Evolutionary conservation across 2,888 invertebrate species (phyloP).

Genomic region (Allygus modestus): DNA sequence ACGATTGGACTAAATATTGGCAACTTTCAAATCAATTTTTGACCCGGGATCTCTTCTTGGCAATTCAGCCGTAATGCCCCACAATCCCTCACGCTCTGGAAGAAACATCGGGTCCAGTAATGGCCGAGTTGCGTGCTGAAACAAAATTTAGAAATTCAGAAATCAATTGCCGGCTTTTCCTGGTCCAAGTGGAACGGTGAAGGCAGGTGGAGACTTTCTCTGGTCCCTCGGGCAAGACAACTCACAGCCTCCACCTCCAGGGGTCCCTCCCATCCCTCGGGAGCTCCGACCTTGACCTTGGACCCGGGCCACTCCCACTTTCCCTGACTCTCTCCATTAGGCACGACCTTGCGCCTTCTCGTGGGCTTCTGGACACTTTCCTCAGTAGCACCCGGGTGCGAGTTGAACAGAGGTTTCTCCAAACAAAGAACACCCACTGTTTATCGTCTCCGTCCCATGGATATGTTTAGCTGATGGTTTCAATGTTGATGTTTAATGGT

Average conservation of each 20-base stretch:
- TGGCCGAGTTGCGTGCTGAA: too few species aligned
- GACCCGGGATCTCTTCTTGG: background rate
- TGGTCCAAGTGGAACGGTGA: too few species aligned
- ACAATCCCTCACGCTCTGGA: too few species aligned
- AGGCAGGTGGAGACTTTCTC: too few species aligned
- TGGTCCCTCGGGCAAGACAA: too few species aligned
- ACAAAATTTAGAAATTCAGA: too few species aligned
- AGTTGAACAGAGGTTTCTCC: conserved; percentile 1
- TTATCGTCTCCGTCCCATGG: background rate
- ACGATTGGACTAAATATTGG: too few species aligned
- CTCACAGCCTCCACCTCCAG: too few species aligned
- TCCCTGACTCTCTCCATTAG: conserved; percentile 32
- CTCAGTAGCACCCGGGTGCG: background rate
- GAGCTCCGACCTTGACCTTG: conserved; percentile 25
- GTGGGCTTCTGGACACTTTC: background rate
- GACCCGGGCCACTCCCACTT: conserved; percentile 19
- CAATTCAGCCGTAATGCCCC: background rate
- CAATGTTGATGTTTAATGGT: too few species aligned
- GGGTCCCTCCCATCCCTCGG: conserved; percentile 12
- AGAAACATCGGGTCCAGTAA: too few species aligned
- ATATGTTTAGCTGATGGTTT: too few species aligned
- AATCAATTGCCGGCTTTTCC: too few species aligned
- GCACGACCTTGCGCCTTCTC: background rate
- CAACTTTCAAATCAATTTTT: background rate
- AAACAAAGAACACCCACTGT: background rate